These are phyloP conservation scores for Leucania comma DNA, from an alignment of 2,888 invertebrate genomes.

Conservation along the genomic window DNA sequence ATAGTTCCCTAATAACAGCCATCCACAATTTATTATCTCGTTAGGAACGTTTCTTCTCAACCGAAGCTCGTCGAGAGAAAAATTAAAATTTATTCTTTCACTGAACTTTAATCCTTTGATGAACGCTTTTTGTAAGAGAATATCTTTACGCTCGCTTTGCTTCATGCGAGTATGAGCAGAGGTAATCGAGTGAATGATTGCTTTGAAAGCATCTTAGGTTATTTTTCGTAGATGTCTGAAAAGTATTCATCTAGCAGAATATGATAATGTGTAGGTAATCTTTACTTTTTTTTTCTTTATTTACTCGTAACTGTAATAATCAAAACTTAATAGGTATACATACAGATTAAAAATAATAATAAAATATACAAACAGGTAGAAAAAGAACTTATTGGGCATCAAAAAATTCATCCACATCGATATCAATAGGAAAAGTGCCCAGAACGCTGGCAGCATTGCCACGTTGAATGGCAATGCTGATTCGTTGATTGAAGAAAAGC, in stretches of 20 bases:
- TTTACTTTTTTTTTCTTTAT: too few species aligned
- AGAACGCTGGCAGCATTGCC: too few species aligned
- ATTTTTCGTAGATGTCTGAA: not conserved
- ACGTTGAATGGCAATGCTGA: too few species aligned
- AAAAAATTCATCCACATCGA: too few species aligned
- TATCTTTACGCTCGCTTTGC: constrained; percentile 32
- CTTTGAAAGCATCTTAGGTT: constrained; percentile 4
- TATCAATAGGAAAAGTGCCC: too few species aligned
- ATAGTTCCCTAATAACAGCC: constrained; percentile 48
- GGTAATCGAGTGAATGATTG: constrained; percentile 38
- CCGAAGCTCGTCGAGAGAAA: constrained; percentile 43
- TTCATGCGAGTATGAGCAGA: constrained; percentile 19
- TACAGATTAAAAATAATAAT: too few species aligned
- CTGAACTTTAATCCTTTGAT: constrained; percentile 56
- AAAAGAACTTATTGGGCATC: too few species aligned
- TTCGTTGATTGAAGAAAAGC: too few species aligned
- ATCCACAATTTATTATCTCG: constrained; percentile 53
- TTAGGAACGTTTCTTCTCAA: constrained; percentile 52
- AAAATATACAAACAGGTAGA: too few species aligned
- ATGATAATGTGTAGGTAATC: not conserved
- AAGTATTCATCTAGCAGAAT: not conserved
- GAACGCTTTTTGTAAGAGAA: constrained; percentile 26
- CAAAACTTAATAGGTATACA: too few species aligned
- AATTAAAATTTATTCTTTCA: constrained; percentile 59
- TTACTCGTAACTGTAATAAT: too few species aligned